These are phyloP conservation scores for Nothobranchius kuhntae DNA, from an alignment of 2,113 vertebrate genomes.

Conservation along the genomic window DNA sequence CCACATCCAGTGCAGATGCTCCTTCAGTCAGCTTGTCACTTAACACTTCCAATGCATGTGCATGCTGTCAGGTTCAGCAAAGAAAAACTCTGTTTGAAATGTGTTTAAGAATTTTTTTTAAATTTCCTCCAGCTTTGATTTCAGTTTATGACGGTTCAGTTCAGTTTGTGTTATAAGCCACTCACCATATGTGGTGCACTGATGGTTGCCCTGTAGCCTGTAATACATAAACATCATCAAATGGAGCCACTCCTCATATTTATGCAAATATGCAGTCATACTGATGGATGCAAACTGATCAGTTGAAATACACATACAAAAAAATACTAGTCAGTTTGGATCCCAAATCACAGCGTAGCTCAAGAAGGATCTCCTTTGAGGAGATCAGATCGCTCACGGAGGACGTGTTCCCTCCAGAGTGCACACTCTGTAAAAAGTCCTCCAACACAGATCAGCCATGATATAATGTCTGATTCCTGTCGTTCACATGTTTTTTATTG, in stretches of 20 bases:
- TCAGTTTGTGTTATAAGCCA: conserved; percentile 2
- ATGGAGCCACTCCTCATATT: neutral
- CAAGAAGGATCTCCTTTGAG: no score
- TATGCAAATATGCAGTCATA: no score
- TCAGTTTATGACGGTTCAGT: neutral
- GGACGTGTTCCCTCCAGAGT: no score
- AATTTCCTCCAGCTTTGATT: neutral
- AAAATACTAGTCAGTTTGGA: no score
- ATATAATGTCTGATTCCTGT: no score
- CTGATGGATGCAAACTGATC: no score
- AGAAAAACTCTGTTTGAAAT: neutral
- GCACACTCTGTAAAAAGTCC: no score
- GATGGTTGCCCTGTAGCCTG: conserved; percentile 91
- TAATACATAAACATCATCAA: conserved; percentile 25
- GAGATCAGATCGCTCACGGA: no score
- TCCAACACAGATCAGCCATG: no score
- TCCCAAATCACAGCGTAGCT: no score
- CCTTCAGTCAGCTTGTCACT: conserved; percentile 87
- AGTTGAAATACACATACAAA: no score
- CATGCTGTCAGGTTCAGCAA: conserved; percentile 78
- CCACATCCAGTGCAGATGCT: conserved; percentile 87
- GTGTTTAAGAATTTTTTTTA: neutral
- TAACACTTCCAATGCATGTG: conserved; percentile 87
- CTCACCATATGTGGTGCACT: conserved; percentile 94
- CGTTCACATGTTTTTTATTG: no score